Conservation (phyloP, 2,113 vertebrate species). For the Thalassoma bifasciatum region DNA sequence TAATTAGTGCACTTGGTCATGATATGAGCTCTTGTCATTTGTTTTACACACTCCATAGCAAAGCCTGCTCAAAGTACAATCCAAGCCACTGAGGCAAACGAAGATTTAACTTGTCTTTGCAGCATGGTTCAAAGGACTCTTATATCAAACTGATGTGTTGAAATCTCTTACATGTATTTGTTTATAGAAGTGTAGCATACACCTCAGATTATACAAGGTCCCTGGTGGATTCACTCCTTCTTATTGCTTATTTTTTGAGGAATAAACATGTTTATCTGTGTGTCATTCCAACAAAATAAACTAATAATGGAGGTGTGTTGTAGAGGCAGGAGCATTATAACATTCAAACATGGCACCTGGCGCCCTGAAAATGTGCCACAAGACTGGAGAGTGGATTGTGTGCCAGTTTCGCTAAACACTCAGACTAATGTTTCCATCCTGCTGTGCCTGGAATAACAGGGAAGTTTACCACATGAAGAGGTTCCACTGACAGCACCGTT, state of each 20-base stretch:
- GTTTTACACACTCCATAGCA: slow-evolving; percentile 19
- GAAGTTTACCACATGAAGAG: not conserved
- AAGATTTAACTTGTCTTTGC: not conserved
- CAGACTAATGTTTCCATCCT: not conserved
- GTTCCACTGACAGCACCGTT: not conserved
- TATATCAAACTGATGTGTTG: slow-evolving; percentile 14
- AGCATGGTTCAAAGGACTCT: slow-evolving; percentile 12
- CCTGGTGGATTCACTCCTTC: not conserved
- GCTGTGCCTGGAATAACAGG: not conserved
- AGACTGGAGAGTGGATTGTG: not conserved
- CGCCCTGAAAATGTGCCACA: not conserved
- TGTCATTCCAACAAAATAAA: not conserved
- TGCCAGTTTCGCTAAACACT: not conserved
- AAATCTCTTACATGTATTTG: not conserved
- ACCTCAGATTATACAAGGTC: slow-evolving; percentile 17
- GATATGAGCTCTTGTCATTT: slow-evolving; percentile 16
- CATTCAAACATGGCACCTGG: slow-evolving; percentile 1
- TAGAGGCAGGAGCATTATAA: not conserved
- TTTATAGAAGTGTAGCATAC: not conserved
- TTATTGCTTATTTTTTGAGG: not conserved
- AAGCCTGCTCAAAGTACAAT: slow-evolving; percentile 1
- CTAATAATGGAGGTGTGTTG: not conserved
- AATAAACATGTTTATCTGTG: not conserved
- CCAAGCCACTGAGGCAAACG: slow-evolving; percentile 7
- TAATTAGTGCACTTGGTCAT: slow-evolving; percentile 6